Percentiles rank a stretch among this genome's conserved stretches.
These are phyloP conservation scores for Malthinus seriepunctatus DNA, from an alignment of 2,888 invertebrate species.

Conservation along the genomic window DNA sequence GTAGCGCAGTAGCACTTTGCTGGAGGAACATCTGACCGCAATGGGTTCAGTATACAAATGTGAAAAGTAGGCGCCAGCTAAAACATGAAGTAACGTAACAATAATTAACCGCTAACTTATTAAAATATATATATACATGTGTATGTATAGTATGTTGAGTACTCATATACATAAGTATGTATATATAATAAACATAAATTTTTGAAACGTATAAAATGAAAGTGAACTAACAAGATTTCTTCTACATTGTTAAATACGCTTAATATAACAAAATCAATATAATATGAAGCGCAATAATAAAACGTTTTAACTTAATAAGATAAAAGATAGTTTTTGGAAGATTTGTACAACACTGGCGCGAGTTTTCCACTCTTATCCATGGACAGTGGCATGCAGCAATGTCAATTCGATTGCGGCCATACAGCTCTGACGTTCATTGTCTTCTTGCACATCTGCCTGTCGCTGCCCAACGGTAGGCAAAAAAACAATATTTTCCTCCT, in stretches of 20 bases:
- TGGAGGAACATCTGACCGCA: conserved; percentile 47
- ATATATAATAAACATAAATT: conserved; percentile 44
- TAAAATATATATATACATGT: conserved; percentile 51
- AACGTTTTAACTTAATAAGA: conserved; percentile 25
- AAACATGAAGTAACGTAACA: conserved; percentile 53
- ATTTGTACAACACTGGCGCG: conserved; percentile 43
- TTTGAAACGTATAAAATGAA: conserved; percentile 41
- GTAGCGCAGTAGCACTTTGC: conserved; percentile 52
- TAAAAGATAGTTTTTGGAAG: conserved; percentile 41
- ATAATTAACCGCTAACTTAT: conserved; percentile 47
- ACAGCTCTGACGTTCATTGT: conserved; percentile 54
- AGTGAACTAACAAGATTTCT: conserved; percentile 39
- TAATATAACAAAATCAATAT: conserved; percentile 34
- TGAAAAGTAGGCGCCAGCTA: conserved; percentile 52
- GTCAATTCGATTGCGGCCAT: conserved; percentile 52
- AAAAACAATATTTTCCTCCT: no score
- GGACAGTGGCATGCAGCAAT: conserved; percentile 54
- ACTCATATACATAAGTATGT: conserved; percentile 47
- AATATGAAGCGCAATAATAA: conserved; percentile 37
- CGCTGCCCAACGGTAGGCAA: conserved; percentile 55
- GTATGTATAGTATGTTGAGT: conserved; percentile 45
- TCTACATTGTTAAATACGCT: conserved; percentile 22
- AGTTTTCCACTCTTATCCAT: conserved; percentile 47
- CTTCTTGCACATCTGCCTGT: conserved; percentile 55
- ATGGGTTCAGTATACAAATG: conserved; percentile 54